These are phyloP conservation scores for Scaptomyza pallida DNA, from an alignment of 1,140 invertebrate species.

Conservation along the genomic window DNA sequence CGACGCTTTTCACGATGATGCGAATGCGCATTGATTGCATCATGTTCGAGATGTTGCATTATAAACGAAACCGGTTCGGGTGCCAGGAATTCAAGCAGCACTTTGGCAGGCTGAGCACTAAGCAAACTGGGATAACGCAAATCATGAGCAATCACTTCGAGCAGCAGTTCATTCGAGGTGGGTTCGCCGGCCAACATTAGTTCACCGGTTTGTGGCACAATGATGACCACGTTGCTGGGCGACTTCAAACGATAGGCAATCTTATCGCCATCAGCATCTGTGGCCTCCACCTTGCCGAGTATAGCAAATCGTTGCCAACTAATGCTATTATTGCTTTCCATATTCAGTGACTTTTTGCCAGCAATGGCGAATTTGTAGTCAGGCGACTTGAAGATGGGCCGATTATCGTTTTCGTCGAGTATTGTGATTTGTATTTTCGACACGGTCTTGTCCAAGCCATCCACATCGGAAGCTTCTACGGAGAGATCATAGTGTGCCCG, in stretches of 20 bases:
- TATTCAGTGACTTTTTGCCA: constrained; percentile 85
- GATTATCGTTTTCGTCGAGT: constrained; percentile 95
- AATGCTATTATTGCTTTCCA: constrained; percentile 84
- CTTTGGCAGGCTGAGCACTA: constrained; percentile 88
- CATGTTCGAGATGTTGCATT: constrained; percentile 84
- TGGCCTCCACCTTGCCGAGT: constrained; percentile 92
- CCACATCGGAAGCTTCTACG: constrained; percentile 90
- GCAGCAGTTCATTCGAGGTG: constrained; percentile 87
- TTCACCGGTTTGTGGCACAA: constrained; percentile 96
- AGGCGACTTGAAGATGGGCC: constrained; percentile 90
- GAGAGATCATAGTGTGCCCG: constrained; percentile 89
- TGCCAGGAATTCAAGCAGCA: constrained; percentile 90
- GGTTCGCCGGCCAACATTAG: constrained; percentile 92
- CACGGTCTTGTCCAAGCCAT: constrained; percentile 89
- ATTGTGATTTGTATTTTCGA: constrained; percentile 90
- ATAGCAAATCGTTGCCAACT: constrained; percentile 90
- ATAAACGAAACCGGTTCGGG: constrained; percentile 84
- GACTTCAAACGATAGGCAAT: constrained; percentile 92
- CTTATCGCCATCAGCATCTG: constrained; percentile 94
- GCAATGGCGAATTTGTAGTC: constrained; percentile 91
- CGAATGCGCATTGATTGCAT: constrained; percentile 85
- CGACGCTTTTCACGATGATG: constrained; percentile 90
- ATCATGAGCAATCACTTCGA: constrained; percentile 93
- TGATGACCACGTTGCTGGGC: constrained; percentile 91
- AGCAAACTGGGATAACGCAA: constrained; percentile 88